Conservation (phyloP, 2,113 vertebrate genomes). For the Rhinoderma darwinii region DNA sequence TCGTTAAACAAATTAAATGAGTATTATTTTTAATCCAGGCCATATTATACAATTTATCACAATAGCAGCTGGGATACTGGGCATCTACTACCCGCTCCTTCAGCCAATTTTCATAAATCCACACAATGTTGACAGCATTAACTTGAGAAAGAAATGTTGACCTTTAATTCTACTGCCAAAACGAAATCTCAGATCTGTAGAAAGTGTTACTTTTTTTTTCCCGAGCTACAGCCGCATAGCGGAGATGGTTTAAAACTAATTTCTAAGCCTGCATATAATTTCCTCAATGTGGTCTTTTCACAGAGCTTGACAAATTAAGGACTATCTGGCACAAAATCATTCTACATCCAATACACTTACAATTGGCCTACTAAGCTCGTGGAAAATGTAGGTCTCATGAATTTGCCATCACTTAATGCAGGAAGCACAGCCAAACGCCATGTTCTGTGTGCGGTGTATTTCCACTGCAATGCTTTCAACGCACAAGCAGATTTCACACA, state of each 20-base stretch:
- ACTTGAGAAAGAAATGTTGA: conserved; percentile 74
- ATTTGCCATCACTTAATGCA: conserved; percentile 55
- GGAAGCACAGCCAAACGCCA: conserved; percentile 20
- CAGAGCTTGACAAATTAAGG: conserved; percentile 48
- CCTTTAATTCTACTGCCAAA: conserved; percentile 72
- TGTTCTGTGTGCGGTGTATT: conserved; percentile 13
- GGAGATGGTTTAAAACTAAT: conserved; percentile 39
- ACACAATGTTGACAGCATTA: conserved; percentile 74
- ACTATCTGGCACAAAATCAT: conserved; percentile 39
- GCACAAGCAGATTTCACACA: not conserved
- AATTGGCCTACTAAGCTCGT: conserved; percentile 40
- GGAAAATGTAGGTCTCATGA: conserved; percentile 46
- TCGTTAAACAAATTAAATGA: conserved; percentile 82
- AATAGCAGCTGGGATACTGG: conserved; percentile 75
- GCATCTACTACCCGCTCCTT: conserved; percentile 69
- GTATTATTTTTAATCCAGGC: conserved; percentile 79
- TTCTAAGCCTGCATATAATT: conserved; percentile 53
- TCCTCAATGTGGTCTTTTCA: conserved; percentile 51
- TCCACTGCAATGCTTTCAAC: conserved; percentile 10
- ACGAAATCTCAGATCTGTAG: conserved; percentile 64
- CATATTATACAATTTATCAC: conserved; percentile 80
- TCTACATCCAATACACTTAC: conserved; percentile 42
- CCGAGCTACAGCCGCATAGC: conserved; percentile 16
- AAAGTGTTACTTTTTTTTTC: conserved; percentile 42
- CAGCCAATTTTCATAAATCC: conserved; percentile 77